Evolutionary conservation across 2,113 vertebrate species (phyloP).

Genomic region (Emydocephalus ijimae): DNA sequence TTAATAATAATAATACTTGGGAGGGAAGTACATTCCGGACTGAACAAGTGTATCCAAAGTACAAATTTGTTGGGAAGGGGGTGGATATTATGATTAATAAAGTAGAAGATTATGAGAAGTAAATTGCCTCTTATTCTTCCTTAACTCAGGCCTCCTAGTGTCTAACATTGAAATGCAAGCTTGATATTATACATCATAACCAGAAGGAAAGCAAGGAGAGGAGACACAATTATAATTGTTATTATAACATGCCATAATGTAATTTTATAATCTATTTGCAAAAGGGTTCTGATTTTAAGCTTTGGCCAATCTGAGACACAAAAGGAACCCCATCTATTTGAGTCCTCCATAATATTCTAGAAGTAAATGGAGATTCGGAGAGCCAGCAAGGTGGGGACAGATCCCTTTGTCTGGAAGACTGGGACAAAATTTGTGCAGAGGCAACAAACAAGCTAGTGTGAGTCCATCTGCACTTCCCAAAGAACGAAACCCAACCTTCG

Average conservation of each 20-base stretch:
- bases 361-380: not conserved
- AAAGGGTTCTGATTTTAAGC: not conserved
- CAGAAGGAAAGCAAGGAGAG: not conserved
- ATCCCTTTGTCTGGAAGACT: not conserved
- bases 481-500: not conserved
- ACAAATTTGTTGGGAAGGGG: not conserved
- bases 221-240: not conserved
- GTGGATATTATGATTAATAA: not conserved
- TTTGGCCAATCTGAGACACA: not conserved
- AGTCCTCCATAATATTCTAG: not conserved
- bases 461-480: not conserved
- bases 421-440: not conserved
- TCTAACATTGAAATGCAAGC: not conserved
- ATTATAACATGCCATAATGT: not conserved
- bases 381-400: not conserved
- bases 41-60: not conserved
- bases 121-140: not conserved
- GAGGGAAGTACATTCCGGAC: not conserved
- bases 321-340: not conserved
- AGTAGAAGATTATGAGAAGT: not conserved
- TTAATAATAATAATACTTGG: not conserved
- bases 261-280: not conserved
- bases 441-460: not conserved
- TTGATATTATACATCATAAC: not conserved
- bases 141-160: not conserved